Conservation (phyloP, 2,797 vertebrate genomes). For the Eulemur rubriventer region DNA sequence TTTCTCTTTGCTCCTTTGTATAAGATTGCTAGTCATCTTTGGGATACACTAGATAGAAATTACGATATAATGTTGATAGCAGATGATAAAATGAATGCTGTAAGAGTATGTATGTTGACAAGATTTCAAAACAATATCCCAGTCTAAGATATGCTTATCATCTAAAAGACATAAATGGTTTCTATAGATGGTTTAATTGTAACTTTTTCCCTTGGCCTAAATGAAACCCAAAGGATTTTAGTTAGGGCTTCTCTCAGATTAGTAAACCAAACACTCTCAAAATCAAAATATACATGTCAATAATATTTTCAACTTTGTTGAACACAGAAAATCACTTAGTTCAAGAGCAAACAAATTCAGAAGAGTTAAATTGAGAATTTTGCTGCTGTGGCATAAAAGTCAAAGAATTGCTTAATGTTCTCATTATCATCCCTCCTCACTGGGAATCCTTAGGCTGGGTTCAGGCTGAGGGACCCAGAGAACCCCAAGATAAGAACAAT, state of each 20-base stretch:
- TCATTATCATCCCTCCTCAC: background rate
- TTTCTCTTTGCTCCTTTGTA: slow-evolving; percentile 30
- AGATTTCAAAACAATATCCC: background rate
- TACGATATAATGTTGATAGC: background rate
- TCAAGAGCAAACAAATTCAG: slow-evolving; percentile 56
- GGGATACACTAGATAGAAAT: background rate
- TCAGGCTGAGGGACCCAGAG: slow-evolving; percentile 73
- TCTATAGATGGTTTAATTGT: background rate
- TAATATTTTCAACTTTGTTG: slow-evolving; percentile 59
- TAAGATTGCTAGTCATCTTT: slow-evolving; percentile 27
- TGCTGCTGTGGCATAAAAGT: slow-evolving; percentile 45
- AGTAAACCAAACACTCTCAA: slow-evolving; percentile 37
- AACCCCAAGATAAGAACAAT: slow-evolving; percentile 64
- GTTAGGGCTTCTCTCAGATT: slow-evolving; percentile 19
- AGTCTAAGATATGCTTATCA: background rate
- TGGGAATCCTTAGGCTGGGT: slow-evolving; percentile 53
- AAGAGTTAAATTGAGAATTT: slow-evolving; percentile 39
- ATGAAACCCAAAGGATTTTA: slow-evolving; percentile 51
- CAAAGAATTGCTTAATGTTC: slow-evolving; percentile 45
- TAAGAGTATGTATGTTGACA: background rate
- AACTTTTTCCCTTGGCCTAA: slow-evolving; percentile 9
- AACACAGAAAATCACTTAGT: slow-evolving; percentile 20
- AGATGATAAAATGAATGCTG: background rate
- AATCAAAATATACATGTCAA: background rate
- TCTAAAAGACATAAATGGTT: slow-evolving; percentile 24